Evolutionary conservation across 1,140 invertebrate genomes (phyloP).

Genomic region (Eueides isabella): DNA sequence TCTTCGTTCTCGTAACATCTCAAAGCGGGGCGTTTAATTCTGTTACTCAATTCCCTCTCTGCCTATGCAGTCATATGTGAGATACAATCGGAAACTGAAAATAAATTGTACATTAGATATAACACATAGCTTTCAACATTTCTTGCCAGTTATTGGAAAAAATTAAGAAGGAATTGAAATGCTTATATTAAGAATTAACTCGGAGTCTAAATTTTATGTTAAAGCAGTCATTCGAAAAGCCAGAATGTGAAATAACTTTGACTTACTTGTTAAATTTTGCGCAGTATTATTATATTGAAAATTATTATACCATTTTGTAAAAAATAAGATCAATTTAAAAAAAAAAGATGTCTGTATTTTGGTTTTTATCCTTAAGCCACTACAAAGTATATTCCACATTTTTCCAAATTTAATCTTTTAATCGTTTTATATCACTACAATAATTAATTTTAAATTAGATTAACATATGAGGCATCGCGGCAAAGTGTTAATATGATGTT

Average conservation of each 20-base stretch:
- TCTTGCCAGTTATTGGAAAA: neutral
- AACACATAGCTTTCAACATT: no score
- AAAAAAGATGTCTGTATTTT: neutral
- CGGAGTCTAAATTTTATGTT: conserved; percentile 33
- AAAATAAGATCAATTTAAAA: neutral
- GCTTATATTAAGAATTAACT: conserved; percentile 40
- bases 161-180: conserved; percentile 37
- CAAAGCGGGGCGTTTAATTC: no score
- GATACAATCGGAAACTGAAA: no score
- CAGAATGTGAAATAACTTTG: conserved; percentile 18
- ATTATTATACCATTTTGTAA: neutral
- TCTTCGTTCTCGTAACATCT: neutral
- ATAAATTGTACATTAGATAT: no score
- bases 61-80: no score
- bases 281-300: neutral
- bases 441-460: neutral
- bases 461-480: no score
- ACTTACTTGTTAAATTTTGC: neutral
- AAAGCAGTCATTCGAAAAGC: conserved; percentile 38
- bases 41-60: neutral
- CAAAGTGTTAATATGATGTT: no score
- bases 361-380: neutral
- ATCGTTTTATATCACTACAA: neutral
- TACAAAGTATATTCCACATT: neutral
- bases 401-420: neutral